phyloP scores from a whole-genome alignment of 2,113 vertebrate species.

The Arizona elegans region DNA sequence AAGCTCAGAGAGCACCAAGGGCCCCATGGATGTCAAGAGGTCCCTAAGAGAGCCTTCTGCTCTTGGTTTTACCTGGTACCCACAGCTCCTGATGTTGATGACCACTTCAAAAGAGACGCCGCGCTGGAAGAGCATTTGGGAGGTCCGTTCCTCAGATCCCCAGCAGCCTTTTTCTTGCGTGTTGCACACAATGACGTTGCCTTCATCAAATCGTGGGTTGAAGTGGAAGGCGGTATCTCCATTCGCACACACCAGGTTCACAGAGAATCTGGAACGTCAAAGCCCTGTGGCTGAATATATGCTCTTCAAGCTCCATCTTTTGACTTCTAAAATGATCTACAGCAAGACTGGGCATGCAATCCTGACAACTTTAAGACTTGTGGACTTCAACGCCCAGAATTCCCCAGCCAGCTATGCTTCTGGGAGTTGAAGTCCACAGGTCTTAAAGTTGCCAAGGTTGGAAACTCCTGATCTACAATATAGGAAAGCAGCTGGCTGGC shows the following conservation, averaged over 20 bases:
- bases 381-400: no score
- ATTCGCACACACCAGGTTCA: conserved; percentile 56
- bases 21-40: no score
- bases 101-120: conserved; percentile 75
- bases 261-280: conserved; percentile 67
- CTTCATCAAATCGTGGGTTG: conserved; percentile 78
- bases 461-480: no score
- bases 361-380: no score
- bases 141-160: conserved; percentile 71
- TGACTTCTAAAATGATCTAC: not conserved
- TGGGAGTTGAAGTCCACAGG: no score
- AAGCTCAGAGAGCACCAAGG: no score
- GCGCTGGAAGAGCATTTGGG: conserved; percentile 73
- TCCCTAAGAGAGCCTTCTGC: not conserved
- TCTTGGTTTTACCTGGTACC: conserved; percentile 74
- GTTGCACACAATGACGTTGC: conserved; percentile 82
- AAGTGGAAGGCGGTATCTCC: conserved; percentile 77
- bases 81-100: conserved; percentile 54
- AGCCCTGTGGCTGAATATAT: not conserved
- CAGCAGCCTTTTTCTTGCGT: conserved; percentile 59
- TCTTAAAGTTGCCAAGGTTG: no score
- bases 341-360: no score
- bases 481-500: no score
- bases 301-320: not conserved
- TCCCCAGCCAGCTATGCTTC: no score